Base-by-base conservation (phyloP, 2,797 vertebrate genomes). In the Acipenser ruthenus region DNA sequence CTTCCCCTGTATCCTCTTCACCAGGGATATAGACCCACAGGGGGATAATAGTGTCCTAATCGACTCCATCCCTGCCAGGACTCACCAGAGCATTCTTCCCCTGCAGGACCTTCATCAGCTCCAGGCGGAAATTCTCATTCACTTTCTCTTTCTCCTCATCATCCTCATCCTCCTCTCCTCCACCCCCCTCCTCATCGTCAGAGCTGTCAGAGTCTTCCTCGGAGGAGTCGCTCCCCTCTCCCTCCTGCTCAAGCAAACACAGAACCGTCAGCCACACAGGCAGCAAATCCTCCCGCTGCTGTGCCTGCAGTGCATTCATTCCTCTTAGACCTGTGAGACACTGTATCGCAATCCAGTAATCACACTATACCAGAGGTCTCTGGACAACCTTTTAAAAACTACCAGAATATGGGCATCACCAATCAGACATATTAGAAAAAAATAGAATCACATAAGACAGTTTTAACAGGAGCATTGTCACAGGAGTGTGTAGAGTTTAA, bases 71-170 rank as follows among this genome's bases (percentile, higher is more conserved):
- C 49, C 10, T 6, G 7, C 66, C 49, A 62, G 64, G 11, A 76
- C 84, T n/a, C 82, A 98, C 96, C 92, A 88, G 10, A 0, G 88
- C 75, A 4, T 89, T 92, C 70, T 93, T 87, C 3, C 89, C 77
- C 69, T 95, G 91, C 10, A 98, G 83, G 74, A 96, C 93, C 4
- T 91, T 93, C 92, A 94, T 93, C 75, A 99, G 77, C 80, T 93
- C 89, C 73, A 87, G 70, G n/a, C 94, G 93, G 79, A 99, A 98
- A 68, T 84, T 83, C 9, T 93, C 91, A 72, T 96, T 93, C 49
- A 95, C 91, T 3, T 73, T 76, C 53, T 13, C 73, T 11, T 74
- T 70, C 0, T 87, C 88, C 70, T 64, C 77, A 0, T n/a, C n/a
- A n/a, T 73, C 55, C 0, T 83, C 80, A 2, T 89, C 89, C 4